Base-by-base conservation (phyloP, 1,140 invertebrate species). In the Akabosia matsudoensis region DNA sequence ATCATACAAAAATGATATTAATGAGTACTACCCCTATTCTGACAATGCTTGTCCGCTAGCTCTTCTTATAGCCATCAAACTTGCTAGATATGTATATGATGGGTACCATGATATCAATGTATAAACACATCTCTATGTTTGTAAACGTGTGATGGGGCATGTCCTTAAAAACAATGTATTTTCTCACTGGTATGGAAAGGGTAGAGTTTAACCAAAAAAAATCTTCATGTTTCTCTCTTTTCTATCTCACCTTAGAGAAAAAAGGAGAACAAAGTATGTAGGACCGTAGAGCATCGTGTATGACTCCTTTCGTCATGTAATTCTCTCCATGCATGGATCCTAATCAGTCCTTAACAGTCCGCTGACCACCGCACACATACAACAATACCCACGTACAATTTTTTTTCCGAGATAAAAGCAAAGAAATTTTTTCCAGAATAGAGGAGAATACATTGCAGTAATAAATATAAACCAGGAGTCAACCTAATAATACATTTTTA, bases 291-390 rank as follows among this genome's bases (percentile, higher is more conserved):
- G 37, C 18, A 45, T 7, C 37, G 37, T 45, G 37, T 45, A 45
- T 45, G 37, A 45, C 37, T 45, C 37, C 18, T 45, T 45, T 18
- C 24, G 54, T 24, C 54, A 61, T 61, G 54, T 61, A 61, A 61
- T 61, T 67, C 61, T 67, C 10, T 31, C 61, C 61, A 67, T 67
- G 61, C 61, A 67, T 67, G 61, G 61, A 67, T 67, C 61, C 24
- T 3, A 67, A 67, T 67, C 61, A 67, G 61, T 67, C 28, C 61
- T 67, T 67, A 67, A 67, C 61, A 67, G 61, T 67, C 61, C 61
- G 61, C 61, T 67, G 61, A 67, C 61, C 61, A 67, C 61, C 54
- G 54, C 54, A 61, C 54, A 61, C 54, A 61, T 61, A 56, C 54
- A 67, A 67, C 61, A 67, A 67, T 67, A 67, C 61, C 13, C 54